Evolutionary conservation across 2,888 invertebrate species (phyloP).

Genomic region (Amaurobius ferox): DNA sequence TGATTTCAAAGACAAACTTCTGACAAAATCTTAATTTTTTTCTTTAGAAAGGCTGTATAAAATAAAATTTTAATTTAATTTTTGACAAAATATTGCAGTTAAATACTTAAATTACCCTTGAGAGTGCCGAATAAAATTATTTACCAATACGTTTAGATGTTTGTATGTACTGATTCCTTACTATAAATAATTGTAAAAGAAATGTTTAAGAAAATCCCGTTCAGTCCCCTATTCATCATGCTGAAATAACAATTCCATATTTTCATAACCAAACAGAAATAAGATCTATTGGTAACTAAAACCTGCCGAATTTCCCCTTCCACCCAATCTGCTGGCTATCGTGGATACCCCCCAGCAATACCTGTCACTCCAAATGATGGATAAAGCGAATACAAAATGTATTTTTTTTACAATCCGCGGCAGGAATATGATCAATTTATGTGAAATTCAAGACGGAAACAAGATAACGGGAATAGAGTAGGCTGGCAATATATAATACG

Average conservation of each 20-base stretch:
- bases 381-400: constrained; percentile 37
- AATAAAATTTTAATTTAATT: too few relatives aligned
- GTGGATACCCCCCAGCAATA: constrained; percentile 42
- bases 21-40: too few relatives aligned
- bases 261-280: neutral
- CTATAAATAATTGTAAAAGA: too few relatives aligned
- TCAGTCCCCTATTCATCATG: neutral
- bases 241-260: neutral
- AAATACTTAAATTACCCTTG: too few relatives aligned
- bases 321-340: constrained; percentile 20
- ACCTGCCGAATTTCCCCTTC: neutral
- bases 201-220: too few relatives aligned
- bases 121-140: too few relatives aligned
- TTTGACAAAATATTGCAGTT: too few relatives aligned
- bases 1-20: too few relatives aligned
- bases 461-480: constrained; percentile 48
- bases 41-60: too few relatives aligned
- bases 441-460: constrained; percentile 61
- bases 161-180: too few relatives aligned
- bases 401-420: constrained; percentile 32
- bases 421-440: constrained; percentile 67
- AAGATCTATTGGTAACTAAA: neutral
- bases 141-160: too few relatives aligned
- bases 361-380: constrained; percentile 48
- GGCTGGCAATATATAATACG: constrained; percentile 51